A percentile compares a stretch with the other conserved stretches of the same genome.
Evolutionary conservation across 2,888 invertebrate species (phyloP).

Genomic region (Drosophila eohydei): DNA sequence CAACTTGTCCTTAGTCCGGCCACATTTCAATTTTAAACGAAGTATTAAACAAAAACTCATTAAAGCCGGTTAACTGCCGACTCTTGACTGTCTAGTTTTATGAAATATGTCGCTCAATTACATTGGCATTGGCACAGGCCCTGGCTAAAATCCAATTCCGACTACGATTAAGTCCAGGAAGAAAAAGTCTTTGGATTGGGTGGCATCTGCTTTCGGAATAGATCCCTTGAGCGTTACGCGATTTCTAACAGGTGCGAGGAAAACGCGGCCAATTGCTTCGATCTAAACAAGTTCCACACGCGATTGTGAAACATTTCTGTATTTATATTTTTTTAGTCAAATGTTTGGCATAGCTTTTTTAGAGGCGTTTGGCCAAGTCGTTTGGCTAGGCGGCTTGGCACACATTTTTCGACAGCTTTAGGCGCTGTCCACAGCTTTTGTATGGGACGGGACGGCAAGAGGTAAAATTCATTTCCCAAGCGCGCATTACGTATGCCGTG

Average conservation of each 20-base stretch:
- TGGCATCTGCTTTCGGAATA: conserved; percentile 8
- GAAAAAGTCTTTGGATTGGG: conserved; percentile 1
- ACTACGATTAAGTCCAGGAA: conserved; percentile 25
- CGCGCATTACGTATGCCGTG: conserved; percentile 75
- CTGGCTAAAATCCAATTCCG: conserved; percentile 7
- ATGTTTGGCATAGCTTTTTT: conserved; percentile 24
- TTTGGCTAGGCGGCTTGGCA: conserved; percentile 56
- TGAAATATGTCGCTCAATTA: conserved; percentile 27
- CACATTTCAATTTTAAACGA: conserved; percentile 41
- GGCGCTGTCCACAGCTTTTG: conserved; percentile 5
- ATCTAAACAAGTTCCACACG: conserved; percentile 40
- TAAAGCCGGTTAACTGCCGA: conserved; percentile 39
- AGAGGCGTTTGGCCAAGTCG: conserved; percentile 6
- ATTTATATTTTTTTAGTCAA: background rate
- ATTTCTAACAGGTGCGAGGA: conserved; percentile 5
- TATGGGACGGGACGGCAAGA: conserved; percentile 35
- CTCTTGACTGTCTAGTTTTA: conserved; percentile 18
- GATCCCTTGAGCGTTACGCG: too few species aligned
- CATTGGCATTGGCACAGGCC: conserved; percentile 14
- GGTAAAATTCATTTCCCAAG: conserved; percentile 67
- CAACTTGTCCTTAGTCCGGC: conserved; percentile 45
- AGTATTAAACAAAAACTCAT: conserved; percentile 29
- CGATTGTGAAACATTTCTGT: conserved; percentile 30
- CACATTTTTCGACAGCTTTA: conserved; percentile 51
- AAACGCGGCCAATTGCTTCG: conserved; percentile 30